Percentiles rank a stretch among this genome's conserved stretches.
Evolutionary conservation across 2,888 invertebrate species (phyloP).

Genomic region (Helicoverpa assulta): DNA sequence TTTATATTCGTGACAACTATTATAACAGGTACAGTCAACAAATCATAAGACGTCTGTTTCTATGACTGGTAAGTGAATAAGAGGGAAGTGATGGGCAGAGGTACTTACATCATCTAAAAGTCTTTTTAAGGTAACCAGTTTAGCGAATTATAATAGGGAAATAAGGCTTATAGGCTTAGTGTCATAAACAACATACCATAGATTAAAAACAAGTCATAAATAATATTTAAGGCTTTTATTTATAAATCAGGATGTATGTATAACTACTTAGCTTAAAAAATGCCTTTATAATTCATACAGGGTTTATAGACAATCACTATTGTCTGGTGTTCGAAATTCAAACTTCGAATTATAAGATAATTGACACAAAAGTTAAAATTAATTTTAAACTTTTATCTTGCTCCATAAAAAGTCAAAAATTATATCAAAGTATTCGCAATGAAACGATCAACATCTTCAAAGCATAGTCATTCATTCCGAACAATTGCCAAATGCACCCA

Average conservation of each 20-base stretch:
- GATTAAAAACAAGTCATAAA: background rate
- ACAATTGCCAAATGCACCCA: conserved; percentile 81
- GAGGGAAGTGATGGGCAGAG: too few relatives aligned
- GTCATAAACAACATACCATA: background rate
- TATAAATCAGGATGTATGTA: too few relatives aligned
- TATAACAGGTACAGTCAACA: too few relatives aligned
- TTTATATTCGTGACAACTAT: too few relatives aligned
- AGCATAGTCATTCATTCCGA: conserved; percentile 66
- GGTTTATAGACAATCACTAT: too few relatives aligned
- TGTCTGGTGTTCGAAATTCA: too few relatives aligned
- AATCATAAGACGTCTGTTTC: too few relatives aligned
- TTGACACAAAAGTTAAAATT: too few relatives aligned
- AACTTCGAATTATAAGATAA: too few relatives aligned
- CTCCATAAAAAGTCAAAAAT: background rate
- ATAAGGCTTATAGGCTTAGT: conserved; percentile 3
- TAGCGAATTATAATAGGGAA: background rate
- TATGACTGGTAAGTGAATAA: too few relatives aligned
- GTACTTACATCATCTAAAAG: background rate
- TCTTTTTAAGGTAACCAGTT: background rate
- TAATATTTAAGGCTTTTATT: background rate
- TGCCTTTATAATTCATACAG: too few relatives aligned
- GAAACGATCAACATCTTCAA: conserved; percentile 71
- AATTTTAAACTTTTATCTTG: background rate
- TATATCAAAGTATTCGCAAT: conserved; percentile 50
- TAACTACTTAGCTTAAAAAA: too few relatives aligned